Conservation (phyloP, 2,888 invertebrate genomes). For the Cabera pusaria region DNA sequence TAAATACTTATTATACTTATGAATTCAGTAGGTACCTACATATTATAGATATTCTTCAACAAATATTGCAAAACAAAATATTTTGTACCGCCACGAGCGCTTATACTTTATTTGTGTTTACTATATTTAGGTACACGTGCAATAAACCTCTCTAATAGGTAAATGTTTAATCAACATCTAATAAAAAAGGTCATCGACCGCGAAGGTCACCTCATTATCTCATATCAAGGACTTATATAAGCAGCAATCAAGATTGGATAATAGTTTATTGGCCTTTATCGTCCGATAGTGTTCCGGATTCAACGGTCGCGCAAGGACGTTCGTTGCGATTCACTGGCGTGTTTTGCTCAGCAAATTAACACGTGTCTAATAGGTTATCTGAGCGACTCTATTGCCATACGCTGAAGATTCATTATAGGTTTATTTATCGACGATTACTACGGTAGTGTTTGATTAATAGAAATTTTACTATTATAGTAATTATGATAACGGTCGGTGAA, state of each 20-base stretch:
- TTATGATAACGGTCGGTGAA: slow-evolving; percentile 48
- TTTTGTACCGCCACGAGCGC: no score
- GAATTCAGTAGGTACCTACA: no score
- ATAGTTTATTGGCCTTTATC: slow-evolving; percentile 61
- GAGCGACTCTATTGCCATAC: slow-evolving; percentile 25
- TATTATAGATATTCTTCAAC: no score
- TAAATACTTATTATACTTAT: no score
- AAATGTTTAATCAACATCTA: slow-evolving; percentile 34
- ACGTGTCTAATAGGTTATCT: slow-evolving; percentile 34
- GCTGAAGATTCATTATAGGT: slow-evolving; percentile 34
- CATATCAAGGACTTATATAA: slow-evolving; percentile 64
- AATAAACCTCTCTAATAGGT: slow-evolving; percentile 35
- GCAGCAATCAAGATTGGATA: slow-evolving; percentile 54
- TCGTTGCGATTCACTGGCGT: slow-evolving; percentile 41
- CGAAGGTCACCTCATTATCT: slow-evolving; percentile 64
- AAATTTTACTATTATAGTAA: slow-evolving; percentile 49
- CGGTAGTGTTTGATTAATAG: slow-evolving; percentile 35
- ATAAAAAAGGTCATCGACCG: slow-evolving; percentile 55
- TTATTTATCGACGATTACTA: slow-evolving; percentile 15
- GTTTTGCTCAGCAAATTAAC: slow-evolving; percentile 45
- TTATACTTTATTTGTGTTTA: no score
- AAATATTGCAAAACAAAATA: no score
- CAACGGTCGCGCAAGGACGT: slow-evolving; percentile 72
- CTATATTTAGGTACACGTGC: slow-evolving; percentile 34
- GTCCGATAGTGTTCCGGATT: slow-evolving; percentile 68